Base-by-base conservation (phyloP, 2,888 invertebrate species). In the Polyploca ridens region DNA sequence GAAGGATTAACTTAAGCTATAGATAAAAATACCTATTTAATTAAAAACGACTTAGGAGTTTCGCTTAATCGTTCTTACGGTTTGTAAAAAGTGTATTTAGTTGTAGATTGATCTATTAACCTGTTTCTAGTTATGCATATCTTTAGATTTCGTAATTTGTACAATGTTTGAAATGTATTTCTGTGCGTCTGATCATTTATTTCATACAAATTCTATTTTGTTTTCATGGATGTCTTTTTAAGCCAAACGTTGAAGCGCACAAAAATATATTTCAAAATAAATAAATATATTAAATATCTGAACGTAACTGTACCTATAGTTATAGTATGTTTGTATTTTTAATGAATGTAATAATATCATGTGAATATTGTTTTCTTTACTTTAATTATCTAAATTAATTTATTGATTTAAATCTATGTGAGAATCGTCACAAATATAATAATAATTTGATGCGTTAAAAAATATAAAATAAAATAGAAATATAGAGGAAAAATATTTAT, bases 51-150 rank as follows among this genome's bases (percentile, higher is more conserved):
- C 78, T 88, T 92, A 92, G 91, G 82, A 83, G 76, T 87, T 88
- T 90, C 83, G 92, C 92, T 92, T 92, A 84, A 84, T 85, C 82
- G 89, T 90, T 89, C 79, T 19, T 89, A 90, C 84, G 87, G 85
- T 86, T 90, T 93, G 93, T 93, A 94, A 89, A 94, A 93, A 93
- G 90, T 93, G 90, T 93, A 93, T 92, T 93, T 94, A 93, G 92
- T 88, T 89, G 90, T 94, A 94, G 93, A 89, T 85, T 80, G 79
- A 88, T 86, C 83, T 91, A 92, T 90, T 91, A 90, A 89, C 88
- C 87, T 89, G 90, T 92, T 93, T 93, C 89, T 91, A 92, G 90
- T 85, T 91, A 91, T 90, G 92, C 93, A 93, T 93, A 94, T 93
- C 93, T 89, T 82, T 93, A 93, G 91, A 90, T 88, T 91, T 90